A percentile compares a stretch with the other conserved stretches of the same genome.
Evolutionary conservation across 1,140 invertebrate genomes (phyloP).

Genomic region (Drosophila guanche): DNA sequence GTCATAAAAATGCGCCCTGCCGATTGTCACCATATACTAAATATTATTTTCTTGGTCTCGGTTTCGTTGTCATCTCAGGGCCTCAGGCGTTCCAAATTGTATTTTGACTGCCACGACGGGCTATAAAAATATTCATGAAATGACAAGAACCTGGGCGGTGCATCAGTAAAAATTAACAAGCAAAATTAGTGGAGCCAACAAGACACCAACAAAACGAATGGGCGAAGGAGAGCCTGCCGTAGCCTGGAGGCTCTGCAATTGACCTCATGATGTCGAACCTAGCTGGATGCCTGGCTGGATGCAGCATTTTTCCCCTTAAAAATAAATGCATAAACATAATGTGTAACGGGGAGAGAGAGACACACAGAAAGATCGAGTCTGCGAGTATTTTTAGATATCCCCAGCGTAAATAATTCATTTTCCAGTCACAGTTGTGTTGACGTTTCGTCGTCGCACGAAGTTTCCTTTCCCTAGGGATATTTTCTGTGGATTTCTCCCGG

Average conservation of each 20-base stretch:
- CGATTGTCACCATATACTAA: slow-evolving; percentile 53
- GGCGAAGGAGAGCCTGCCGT: background rate
- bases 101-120: slow-evolving; percentile 60
- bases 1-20: slow-evolving; percentile 59
- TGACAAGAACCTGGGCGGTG: slow-evolving; percentile 55
- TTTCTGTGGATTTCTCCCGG: slow-evolving; percentile 33
- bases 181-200: slow-evolving; percentile 46
- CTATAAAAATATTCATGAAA: slow-evolving; percentile 72
- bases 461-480: slow-evolving; percentile 31
- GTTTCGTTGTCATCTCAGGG: slow-evolving; percentile 27
- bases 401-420: slow-evolving; percentile 80
- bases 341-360: slow-evolving; percentile 10
- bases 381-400: slow-evolving; percentile 66
- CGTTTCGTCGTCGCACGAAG: slow-evolving; percentile 54
- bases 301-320: slow-evolving; percentile 33
- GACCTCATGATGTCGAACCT: slow-evolving; percentile 55
- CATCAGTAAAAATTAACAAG: slow-evolving; percentile 50
- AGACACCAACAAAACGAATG: slow-evolving; percentile 23
- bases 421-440: slow-evolving; percentile 80
- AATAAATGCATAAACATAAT: slow-evolving; percentile 47
- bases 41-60: slow-evolving; percentile 26
- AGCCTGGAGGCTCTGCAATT: slow-evolving; percentile 42
- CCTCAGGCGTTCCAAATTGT: slow-evolving; percentile 49
- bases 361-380: slow-evolving; percentile 7
- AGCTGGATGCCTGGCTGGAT: slow-evolving; percentile 10